Evolutionary conservation across 2,888 invertebrate genomes (phyloP).

Genomic region (Dione vanillae): DNA sequence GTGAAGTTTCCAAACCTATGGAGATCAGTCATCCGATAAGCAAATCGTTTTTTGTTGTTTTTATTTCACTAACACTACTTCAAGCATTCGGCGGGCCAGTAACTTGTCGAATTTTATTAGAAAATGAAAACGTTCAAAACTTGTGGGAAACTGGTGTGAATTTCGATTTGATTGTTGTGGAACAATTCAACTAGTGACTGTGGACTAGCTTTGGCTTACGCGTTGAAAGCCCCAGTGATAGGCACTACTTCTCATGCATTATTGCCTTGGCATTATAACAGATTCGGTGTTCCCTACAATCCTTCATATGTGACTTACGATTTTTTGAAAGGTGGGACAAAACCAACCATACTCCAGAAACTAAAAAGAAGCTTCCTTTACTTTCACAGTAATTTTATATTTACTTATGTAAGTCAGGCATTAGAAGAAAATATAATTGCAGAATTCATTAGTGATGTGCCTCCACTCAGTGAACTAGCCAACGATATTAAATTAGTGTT

Average conservation of each 20-base stretch:
- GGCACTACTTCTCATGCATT: conserved; percentile 82
- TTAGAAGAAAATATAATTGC: conserved; percentile 54
- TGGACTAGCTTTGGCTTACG: conserved; percentile 86
- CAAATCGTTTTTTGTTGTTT: conserved; percentile 35
- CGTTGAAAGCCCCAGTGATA: conserved; percentile 85
- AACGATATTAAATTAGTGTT: conserved; percentile 82
- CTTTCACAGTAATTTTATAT: conserved; percentile 55
- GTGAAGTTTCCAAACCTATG: conserved; percentile 53
- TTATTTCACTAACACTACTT: conserved; percentile 36
- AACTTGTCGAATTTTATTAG: conserved; percentile 65
- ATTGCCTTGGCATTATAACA: conserved; percentile 85
- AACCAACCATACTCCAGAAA: conserved; percentile 65
- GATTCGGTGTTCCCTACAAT: conserved; percentile 83
- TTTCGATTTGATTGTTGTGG: conserved; percentile 88
- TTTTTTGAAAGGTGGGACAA: conserved; percentile 74
- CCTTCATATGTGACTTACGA: conserved; percentile 83
- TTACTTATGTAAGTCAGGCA: conserved; percentile 60
- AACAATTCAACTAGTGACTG: conserved; percentile 90
- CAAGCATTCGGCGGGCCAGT: conserved; percentile 40
- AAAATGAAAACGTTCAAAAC: conserved; percentile 64
- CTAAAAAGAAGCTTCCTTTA: conserved; percentile 60
- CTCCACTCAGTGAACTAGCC: conserved; percentile 80
- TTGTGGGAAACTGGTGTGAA: conserved; percentile 69
- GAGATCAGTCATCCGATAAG: conserved; percentile 41
- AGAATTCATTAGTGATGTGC: conserved; percentile 73